These are phyloP conservation scores for Lepus oiostolus DNA, from an alignment of 2,797 vertebrate genomes.

Conservation along the genomic window DNA sequence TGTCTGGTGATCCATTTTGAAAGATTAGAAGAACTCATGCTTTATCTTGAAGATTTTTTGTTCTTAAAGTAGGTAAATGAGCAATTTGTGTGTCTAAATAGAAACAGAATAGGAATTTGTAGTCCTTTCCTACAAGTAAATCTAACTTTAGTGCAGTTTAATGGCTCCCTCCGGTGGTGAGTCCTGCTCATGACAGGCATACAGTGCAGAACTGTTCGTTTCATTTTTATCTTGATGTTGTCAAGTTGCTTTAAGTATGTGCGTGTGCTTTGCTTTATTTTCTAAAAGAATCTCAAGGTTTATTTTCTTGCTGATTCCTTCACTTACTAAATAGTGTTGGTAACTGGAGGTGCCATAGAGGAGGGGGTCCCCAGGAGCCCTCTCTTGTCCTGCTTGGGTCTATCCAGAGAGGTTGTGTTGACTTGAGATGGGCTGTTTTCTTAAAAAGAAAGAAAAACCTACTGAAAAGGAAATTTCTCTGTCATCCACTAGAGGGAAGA, in stretches of 20 bases:
- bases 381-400: neutral
- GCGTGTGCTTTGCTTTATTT: slow-evolving; percentile 52
- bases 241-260: slow-evolving; percentile 53
- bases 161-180: slow-evolving; percentile 38
- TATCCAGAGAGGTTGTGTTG: neutral
- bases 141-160: neutral
- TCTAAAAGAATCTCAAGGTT: slow-evolving; percentile 13
- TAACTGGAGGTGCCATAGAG: neutral
- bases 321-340: neutral
- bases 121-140: slow-evolving; percentile 29
- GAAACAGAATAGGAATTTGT: neutral
- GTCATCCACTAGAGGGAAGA: slow-evolving; percentile 85
- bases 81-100: slow-evolving; percentile 1
- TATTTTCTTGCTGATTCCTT: neutral
- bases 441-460: slow-evolving; percentile 18
- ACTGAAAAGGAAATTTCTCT: slow-evolving; percentile 66
- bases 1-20: slow-evolving; percentile 34
- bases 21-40: slow-evolving; percentile 13
- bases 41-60: neutral
- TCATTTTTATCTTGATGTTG: slow-evolving; percentile 20
- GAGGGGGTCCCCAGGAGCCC: neutral
- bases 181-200: neutral
- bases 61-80: slow-evolving; percentile 38
- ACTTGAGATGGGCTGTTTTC: slow-evolving; percentile 25
- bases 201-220: neutral